Base-by-base conservation (phyloP, 2,113 vertebrate genomes). In the Anhinga anhinga region DNA sequence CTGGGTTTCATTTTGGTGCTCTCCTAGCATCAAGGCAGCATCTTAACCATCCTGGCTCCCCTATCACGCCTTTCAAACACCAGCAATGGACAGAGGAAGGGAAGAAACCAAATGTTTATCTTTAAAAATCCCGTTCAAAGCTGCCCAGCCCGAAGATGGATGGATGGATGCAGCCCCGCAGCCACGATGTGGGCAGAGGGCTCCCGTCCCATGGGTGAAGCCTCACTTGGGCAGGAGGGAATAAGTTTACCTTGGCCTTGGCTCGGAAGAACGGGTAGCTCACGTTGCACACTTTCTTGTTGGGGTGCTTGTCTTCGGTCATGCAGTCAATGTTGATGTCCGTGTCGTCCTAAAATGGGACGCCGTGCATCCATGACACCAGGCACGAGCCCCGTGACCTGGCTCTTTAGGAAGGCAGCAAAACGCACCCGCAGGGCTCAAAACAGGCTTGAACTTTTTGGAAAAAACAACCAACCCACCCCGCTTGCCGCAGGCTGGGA, bases 191-290 rank as follows among this genome's bases (percentile, higher is more conserved):
- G 49, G 45, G 4, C 34, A 26, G 55, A 6, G 36, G 34, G 22
- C 16, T 63, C 20, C 1, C 3, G 17, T 15, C 44, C 70, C 7
- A 0, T 0, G 30, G 29, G 13, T 3, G 30, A 45, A 14, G 22
- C 14, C 21, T 5, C 7, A 3, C 26, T 2, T 22, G 58, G 30
- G 15, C 3, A 11, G 44, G 5, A 20, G 67, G 86, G 78, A 67
- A 40, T 0, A 16, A 38, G 72, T 94, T 97, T 84, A 99, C 99
- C 99, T 99, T 99, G 86, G 98, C 97, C 94, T 99, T 99, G 91
- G 99, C 99, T 52, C 98, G 98, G 98, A 99, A 99, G 95, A 99
- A 99, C 0, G 99, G 99, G 77, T 99, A 98, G 88, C 99, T 99
- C 95, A 99, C 98, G 0, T 99, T 99, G 97, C 99, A 99, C 86